Conservation (phyloP, 2,113 vertebrate genomes). For the Blennius ocellaris region DNA sequence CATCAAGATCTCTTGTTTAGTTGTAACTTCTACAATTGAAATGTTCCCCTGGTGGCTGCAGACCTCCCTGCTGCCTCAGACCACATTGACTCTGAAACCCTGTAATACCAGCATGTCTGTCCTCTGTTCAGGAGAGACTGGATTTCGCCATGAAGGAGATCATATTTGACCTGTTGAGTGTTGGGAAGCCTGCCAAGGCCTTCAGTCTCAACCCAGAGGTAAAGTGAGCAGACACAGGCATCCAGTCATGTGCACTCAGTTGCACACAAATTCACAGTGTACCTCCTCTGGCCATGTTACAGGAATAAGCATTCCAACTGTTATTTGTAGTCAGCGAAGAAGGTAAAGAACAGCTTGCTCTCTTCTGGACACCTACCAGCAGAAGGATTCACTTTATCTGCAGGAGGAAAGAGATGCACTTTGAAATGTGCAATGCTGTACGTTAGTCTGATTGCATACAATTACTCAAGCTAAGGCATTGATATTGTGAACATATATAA, state of each 20-base stretch:
- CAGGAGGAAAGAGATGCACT: not conserved
- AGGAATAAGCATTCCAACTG: slow-evolving; percentile 20
- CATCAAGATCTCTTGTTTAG: not conserved
- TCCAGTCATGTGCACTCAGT: slow-evolving; percentile 1
- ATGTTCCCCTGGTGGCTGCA: not conserved
- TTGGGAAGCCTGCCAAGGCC: slow-evolving; percentile 97
- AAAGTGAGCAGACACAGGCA: slow-evolving; percentile 48
- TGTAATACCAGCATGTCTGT: slow-evolving; percentile 37
- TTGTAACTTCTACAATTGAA: not conserved
- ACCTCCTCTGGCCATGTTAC: not conserved
- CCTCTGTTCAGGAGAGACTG: slow-evolving; percentile 89
- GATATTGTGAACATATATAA: too few relatives aligned
- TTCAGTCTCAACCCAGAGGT: slow-evolving; percentile 99
- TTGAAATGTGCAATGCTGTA: too few relatives aligned
- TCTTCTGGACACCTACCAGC: slow-evolving; percentile 1
- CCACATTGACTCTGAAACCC: slow-evolving; percentile 13
- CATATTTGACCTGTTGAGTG: slow-evolving; percentile 97
- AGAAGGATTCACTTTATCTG: not conserved
- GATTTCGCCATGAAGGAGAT: slow-evolving; percentile 99
- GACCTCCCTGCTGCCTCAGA: slow-evolving; percentile 1
- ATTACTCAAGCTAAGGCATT: too few relatives aligned
- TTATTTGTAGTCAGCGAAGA: slow-evolving; percentile 9
- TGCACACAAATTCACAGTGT: slow-evolving; percentile 15
- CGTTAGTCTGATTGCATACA: too few relatives aligned
- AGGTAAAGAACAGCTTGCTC: slow-evolving; percentile 25